A percentile compares a stretch with the other conserved stretches of the same genome.
Conservation (phyloP, 1,140 invertebrate genomes). For the Atopsyche davidsoni region DNA sequence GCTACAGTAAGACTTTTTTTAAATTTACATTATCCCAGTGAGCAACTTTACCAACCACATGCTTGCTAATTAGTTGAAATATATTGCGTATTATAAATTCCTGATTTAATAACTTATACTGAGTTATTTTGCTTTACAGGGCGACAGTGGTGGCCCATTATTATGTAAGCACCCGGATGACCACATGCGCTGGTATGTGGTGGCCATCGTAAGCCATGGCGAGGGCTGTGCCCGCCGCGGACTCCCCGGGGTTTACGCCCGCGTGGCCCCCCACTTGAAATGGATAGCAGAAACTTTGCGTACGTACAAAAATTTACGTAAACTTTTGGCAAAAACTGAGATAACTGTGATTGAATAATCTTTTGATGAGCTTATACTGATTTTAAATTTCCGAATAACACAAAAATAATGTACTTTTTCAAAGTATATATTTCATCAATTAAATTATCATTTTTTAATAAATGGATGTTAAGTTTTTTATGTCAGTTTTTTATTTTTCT, state of each 20-base stretch:
- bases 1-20: too few relatives aligned
- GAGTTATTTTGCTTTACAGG: conserved; percentile 58
- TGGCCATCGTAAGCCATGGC: conserved; percentile 74
- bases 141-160: conserved; percentile 73
- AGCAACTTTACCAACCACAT: too few relatives aligned
- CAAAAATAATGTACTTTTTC: too few relatives aligned
- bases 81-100: too few relatives aligned
- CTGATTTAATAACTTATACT: too few relatives aligned
- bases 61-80: too few relatives aligned
- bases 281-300: conserved; percentile 63
- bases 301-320: conserved; percentile 31
- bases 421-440: too few relatives aligned
- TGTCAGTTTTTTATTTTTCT: too few relatives aligned
- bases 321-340: background rate
- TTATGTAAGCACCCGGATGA: conserved; percentile 61
- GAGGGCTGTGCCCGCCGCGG: conserved; percentile 69
- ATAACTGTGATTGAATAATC: conserved; percentile 2
- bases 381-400: background rate
- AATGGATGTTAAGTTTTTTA: too few relatives aligned
- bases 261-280: conserved; percentile 61
- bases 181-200: conserved; percentile 63
- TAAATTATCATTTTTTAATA: too few relatives aligned
- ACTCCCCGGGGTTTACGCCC: conserved; percentile 78
- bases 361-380: background rate
- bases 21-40: too few relatives aligned